Evolutionary conservation across 2,113 vertebrate genomes (phyloP), one percentile per base, ranked within the genome.

Genomic region (Ammodytes dubius): DNA sequence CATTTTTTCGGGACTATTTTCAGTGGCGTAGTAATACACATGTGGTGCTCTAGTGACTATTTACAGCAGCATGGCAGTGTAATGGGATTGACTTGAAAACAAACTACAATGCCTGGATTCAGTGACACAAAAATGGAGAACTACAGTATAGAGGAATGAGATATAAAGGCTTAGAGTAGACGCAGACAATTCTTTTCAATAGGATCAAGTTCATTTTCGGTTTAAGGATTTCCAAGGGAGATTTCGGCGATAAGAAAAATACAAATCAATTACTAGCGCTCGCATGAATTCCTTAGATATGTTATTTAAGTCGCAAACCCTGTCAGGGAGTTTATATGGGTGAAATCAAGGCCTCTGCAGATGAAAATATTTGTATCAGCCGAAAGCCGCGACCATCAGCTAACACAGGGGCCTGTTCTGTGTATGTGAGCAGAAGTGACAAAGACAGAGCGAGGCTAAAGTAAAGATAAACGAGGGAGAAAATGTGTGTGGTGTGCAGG

Each of bases 381-480:
- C 53, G 53, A 64, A 56, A 70, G 63, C 67, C 64, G 66, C 53
- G 66, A 52, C 40, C 42, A 66, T 70, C 57, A 53, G 56, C 42
- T 11, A 56, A 40, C 39, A 72, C 72, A 15, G 54, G 27, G 54
- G 37, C 42, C 17, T 63, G 54, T 73, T 64, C 47, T 71, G 53
- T 63, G 37, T 47, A 9, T 19, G 61, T 1, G 10, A 73, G 59
- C 53, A 58, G 39, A 73, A 56, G 68, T 0, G 56, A 72, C 37
- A 52, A 47, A 89, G 76, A 81, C 69, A 78, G 72, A 83, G 70
- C 37, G 77, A 63, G 77, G 50, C 27, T 27, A 87, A 71, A 66
- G 69, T 70, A 39, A 85, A 89, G 80, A 88, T 70, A 88, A 90
- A 83, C 40, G 71, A 79, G 77, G 61, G 86, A 84, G 70, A 82